A percentile compares a stretch with the other conserved stretches of the same genome.
Evolutionary conservation across 1,140 invertebrate species (phyloP).

Genomic region (Varroa destructor): DNA sequence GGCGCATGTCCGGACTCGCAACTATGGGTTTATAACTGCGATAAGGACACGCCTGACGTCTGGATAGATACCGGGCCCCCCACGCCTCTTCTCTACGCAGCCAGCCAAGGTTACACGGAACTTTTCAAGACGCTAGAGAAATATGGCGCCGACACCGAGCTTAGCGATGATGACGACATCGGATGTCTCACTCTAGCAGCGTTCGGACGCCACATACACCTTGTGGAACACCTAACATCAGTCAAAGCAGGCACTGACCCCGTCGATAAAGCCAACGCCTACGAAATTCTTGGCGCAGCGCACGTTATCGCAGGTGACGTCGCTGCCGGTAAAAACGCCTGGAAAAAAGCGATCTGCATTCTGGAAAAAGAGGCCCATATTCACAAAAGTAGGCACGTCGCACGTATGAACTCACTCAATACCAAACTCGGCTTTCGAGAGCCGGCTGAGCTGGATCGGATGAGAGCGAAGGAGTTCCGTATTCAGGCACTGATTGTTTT

Average conservation of each 20-base stretch:
- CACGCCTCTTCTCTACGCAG: neutral
- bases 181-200: neutral
- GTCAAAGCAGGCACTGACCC: neutral
- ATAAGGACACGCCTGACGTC: neutral
- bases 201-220: neutral
- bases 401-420: neutral
- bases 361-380: neutral
- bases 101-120: neutral
- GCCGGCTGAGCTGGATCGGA: neutral
- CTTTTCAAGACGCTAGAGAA: neutral
- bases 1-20: neutral
- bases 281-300: neutral
- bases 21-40: neutral
- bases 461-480: constrained; percentile 18
- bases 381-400: neutral
- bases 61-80: neutral
- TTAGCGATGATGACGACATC: neutral
- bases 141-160: neutral
- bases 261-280: neutral
- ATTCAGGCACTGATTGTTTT: neutral
- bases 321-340: neutral
- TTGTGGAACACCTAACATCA: neutral
- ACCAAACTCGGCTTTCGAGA: neutral
- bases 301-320: neutral
- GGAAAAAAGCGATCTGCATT: neutral